Percentiles rank a stretch among this genome's conserved stretches.
Evolutionary conservation across 2,888 invertebrate genomes (phyloP).

Genomic region (Vesta saturnalis): DNA sequence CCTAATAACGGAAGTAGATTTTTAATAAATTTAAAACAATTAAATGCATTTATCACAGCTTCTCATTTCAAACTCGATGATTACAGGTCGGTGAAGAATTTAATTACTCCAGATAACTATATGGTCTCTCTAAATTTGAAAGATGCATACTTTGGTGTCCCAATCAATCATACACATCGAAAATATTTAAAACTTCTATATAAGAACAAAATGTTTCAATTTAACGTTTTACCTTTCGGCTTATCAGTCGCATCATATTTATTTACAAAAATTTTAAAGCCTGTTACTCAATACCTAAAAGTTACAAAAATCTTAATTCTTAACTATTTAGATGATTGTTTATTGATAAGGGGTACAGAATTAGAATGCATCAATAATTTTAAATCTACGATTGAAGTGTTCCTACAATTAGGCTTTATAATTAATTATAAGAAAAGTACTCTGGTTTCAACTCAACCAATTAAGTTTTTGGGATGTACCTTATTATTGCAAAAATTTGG

Average conservation of each 20-base stretch:
- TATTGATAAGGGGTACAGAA: no score
- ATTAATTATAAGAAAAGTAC: conserved; percentile 39
- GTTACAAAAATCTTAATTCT: conserved; percentile 28
- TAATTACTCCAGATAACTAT: no score
- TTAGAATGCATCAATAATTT: conserved; percentile 4
- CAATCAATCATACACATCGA: neutral
- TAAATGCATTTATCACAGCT: conserved; percentile 29
- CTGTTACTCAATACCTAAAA: conserved; percentile 33
- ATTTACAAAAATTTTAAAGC: conserved; percentile 49
- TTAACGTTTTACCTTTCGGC: conserved; percentile 44
- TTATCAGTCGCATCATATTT: conserved; percentile 42
- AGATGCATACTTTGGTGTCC: no score
- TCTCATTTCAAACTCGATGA: no score
- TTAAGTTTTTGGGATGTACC: conserved; percentile 37
- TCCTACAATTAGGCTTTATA: conserved; percentile 34
- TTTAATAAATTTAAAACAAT: conserved; percentile 41
- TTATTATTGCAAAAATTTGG: neutral
- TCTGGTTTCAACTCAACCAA: conserved; percentile 20
- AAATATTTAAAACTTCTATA: neutral
- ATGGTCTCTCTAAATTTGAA: no score
- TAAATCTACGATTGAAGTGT: neutral
- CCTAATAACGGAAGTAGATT: conserved; percentile 31
- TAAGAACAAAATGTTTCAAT: neutral
- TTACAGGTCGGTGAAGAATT: no score
- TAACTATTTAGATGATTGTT: conserved; percentile 42